Evolutionary conservation across 2,888 invertebrate species (phyloP).

Genomic region (Pedicia rivosa): DNA sequence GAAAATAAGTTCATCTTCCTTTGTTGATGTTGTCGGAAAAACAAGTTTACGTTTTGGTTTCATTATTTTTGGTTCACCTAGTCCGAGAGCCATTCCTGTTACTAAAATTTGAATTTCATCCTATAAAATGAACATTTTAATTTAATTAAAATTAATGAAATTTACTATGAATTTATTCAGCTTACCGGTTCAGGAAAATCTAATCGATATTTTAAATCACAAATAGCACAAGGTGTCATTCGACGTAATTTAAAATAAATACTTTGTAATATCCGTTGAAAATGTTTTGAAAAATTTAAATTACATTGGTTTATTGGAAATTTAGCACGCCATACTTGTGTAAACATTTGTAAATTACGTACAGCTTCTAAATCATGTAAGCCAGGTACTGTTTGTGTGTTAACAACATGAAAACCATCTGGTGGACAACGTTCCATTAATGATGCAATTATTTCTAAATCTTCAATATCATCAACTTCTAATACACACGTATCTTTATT

Average conservation of each 20-base stretch:
- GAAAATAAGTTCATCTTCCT: conserved; percentile 69
- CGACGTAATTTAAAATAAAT: conserved; percentile 79
- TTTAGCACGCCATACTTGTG: conserved; percentile 62
- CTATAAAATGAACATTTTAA: conserved; percentile 22
- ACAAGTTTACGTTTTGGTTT: conserved; percentile 32
- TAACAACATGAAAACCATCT: conserved; percentile 61
- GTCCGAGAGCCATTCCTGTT: conserved; percentile 64
- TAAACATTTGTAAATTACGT: conserved; percentile 65
- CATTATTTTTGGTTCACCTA: conserved; percentile 41
- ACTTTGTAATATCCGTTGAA: conserved; percentile 45
- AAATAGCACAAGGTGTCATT: conserved; percentile 74
- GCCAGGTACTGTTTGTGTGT: conserved; percentile 61
- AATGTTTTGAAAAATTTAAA: conserved; percentile 37
- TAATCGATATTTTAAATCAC: conserved; percentile 63
- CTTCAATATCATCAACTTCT: conserved; percentile 73
- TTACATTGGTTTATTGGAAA: conserved; percentile 34
- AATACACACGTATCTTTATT: conserved; percentile 68
- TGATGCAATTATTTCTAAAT: conserved; percentile 56
- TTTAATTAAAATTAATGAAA: not conserved
- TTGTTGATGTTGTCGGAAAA: conserved; percentile 18
- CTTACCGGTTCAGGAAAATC: conserved; percentile 70
- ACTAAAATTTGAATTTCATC: conserved; percentile 52
- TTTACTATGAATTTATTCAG: not conserved
- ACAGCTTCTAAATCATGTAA: conserved; percentile 48
- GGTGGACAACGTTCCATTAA: conserved; percentile 60